phyloP scores from a whole-genome alignment of 2,113 vertebrate species.

The Sclerurus mexicanus region DNA sequence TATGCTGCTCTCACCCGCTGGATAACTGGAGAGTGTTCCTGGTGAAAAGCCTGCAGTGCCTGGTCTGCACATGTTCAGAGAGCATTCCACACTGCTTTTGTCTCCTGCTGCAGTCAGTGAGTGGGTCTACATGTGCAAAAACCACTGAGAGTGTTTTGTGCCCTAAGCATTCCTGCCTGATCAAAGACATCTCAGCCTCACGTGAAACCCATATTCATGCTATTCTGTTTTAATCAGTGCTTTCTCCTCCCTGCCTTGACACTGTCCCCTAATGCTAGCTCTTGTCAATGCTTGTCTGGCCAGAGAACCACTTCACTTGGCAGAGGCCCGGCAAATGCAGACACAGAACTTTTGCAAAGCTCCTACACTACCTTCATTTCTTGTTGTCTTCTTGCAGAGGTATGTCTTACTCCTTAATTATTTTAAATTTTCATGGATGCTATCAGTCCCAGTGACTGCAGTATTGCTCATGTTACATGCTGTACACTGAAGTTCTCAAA shows the following conservation, averaged over 20 bases:
- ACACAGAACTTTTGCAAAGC: not conserved
- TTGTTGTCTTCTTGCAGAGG: not conserved
- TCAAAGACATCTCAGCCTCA: not conserved
- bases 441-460: not conserved
- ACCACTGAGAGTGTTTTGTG: not conserved
- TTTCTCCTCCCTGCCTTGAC: not conserved
- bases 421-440: not conserved
- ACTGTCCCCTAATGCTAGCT: not conserved
- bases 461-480: not conserved
- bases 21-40: not conserved
- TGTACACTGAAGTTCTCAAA: not conserved
- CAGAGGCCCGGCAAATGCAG: not conserved
- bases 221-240: not conserved
- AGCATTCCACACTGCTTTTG: not conserved
- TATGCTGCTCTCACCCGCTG: not conserved
- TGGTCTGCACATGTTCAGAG: not conserved
- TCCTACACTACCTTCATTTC: not conserved
- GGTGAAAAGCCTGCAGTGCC: not conserved
- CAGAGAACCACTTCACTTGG: not conserved
- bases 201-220: not conserved
- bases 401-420: accelerated
- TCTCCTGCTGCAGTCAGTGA: not conserved
- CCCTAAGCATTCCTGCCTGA: not conserved
- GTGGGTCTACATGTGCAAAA: not conserved
- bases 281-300: not conserved